Evolutionary conservation across 2,888 invertebrate genomes (phyloP).

Genomic region (Heteropelma amictum): DNA sequence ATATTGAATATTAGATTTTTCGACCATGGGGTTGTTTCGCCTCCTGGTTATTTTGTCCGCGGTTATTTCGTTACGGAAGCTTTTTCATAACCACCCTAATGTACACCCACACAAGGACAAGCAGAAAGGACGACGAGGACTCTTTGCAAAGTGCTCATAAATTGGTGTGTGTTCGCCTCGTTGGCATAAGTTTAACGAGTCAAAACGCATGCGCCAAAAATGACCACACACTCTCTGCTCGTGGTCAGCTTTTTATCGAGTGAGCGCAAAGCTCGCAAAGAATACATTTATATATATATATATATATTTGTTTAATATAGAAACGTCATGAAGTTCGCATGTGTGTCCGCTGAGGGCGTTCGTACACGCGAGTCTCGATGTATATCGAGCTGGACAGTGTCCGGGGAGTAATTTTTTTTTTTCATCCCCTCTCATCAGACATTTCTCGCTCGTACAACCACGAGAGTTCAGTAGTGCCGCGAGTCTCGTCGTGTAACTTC

Average conservation of each 20-base stretch:
- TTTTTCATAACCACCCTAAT: no score
- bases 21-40: no score
- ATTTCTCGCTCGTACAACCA: conserved; percentile 4
- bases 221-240: conserved; percentile 19
- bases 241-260: no score
- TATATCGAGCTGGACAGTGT: conserved; percentile 71
- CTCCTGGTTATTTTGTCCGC: no score
- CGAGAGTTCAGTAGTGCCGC: conserved; percentile 63
- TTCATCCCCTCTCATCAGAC: conserved; percentile 28
- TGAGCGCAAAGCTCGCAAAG: no score
- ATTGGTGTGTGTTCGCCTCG: background rate
- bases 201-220: conserved; percentile 1
- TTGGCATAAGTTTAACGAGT: background rate
- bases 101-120: background rate
- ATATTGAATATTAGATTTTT: no score
- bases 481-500: conserved; percentile 53
- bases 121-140: background rate
- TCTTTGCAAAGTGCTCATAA: background rate
- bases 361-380: conserved; percentile 47
- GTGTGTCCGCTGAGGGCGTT: conserved; percentile 7
- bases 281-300: no score
- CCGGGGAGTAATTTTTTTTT: conserved; percentile 66
- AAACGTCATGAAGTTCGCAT: conserved; percentile 68
- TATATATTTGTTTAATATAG: conserved; percentile 63
- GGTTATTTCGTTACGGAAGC: no score